A percentile compares a stretch with the other conserved stretches of the same genome.
phyloP scores from a whole-genome alignment of 2,113 vertebrate species.

The Scolopax mira region DNA sequence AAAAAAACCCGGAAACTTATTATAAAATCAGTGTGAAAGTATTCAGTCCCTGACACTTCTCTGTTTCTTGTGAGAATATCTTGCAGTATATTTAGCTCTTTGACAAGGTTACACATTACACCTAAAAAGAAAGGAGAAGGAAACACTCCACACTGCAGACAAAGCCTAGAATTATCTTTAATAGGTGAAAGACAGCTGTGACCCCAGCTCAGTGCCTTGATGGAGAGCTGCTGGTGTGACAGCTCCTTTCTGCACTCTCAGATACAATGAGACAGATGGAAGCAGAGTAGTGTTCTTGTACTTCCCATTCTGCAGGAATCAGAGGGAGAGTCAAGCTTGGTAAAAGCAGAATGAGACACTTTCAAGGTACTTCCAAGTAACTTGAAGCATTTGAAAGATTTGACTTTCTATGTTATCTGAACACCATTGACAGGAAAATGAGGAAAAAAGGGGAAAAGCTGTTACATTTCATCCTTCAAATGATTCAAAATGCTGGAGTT shows the following conservation, averaged over 20 bases:
- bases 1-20: background rate
- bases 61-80: slow-evolving; percentile 58
- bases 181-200: slow-evolving; percentile 58
- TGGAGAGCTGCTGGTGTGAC: slow-evolving; percentile 45
- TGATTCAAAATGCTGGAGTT: background rate
- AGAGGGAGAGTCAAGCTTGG: background rate
- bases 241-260: slow-evolving; percentile 36
- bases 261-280: slow-evolving; percentile 42
- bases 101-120: slow-evolving; percentile 67
- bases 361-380: slow-evolving; percentile 13
- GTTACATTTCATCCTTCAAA: background rate
- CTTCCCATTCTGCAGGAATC: background rate
- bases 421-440: background rate
- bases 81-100: slow-evolving; percentile 50
- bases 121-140: slow-evolving; percentile 48
- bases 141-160: slow-evolving; percentile 22
- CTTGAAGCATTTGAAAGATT: slow-evolving; percentile 18
- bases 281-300: background rate
- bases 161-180: slow-evolving; percentile 64
- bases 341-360: slow-evolving; percentile 17
- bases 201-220: background rate
- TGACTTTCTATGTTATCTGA: slow-evolving; percentile 24
- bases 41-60: slow-evolving; percentile 45
- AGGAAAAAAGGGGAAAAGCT: background rate
- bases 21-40: slow-evolving; percentile 50